Evolutionary conservation across 2,113 vertebrate species (phyloP).

Genomic region (Colossoma macropomum): DNA sequence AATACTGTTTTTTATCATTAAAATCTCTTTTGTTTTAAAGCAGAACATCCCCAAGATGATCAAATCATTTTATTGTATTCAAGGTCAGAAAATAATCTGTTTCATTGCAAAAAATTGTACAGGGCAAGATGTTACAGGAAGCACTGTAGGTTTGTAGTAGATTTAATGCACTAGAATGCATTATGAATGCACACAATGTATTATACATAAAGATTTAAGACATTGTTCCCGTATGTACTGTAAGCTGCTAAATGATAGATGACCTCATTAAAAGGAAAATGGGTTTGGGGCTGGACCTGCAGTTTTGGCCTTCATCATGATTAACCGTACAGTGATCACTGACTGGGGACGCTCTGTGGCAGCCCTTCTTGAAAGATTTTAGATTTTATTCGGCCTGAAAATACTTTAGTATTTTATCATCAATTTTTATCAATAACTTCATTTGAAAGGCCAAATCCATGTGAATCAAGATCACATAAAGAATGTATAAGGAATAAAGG

Average conservation of each 20-base stretch:
- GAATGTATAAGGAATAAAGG: too few species aligned
- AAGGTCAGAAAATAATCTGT: neutral
- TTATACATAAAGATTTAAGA: slow-evolving; percentile 8
- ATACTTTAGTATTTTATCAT: neutral
- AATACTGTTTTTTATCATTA: neutral
- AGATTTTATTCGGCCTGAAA: neutral
- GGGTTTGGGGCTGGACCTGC: slow-evolving; percentile 24
- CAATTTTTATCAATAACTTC: neutral
- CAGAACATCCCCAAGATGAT: neutral
- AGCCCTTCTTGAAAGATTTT: neutral
- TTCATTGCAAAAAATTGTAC: neutral
- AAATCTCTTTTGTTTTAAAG: neutral
- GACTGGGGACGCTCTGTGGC: slow-evolving; percentile 19
- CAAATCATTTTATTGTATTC: neutral
- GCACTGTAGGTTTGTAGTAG: neutral
- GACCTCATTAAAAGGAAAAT: slow-evolving; percentile 40
- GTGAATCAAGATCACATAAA: neutral
- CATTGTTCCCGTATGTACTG: slow-evolving; percentile 12
- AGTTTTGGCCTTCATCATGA: slow-evolving; percentile 31
- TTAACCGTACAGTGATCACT: slow-evolving; percentile 21
- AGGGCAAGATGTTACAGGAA: neutral
- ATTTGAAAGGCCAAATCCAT: neutral
- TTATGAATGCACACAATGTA: slow-evolving; percentile 28
- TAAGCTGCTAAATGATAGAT: slow-evolving; percentile 40
- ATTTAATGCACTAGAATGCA: neutral